These are phyloP conservation scores for Cirrhinus mrigala DNA, from an alignment of 2,797 vertebrate genomes.

Conservation along the genomic window DNA sequence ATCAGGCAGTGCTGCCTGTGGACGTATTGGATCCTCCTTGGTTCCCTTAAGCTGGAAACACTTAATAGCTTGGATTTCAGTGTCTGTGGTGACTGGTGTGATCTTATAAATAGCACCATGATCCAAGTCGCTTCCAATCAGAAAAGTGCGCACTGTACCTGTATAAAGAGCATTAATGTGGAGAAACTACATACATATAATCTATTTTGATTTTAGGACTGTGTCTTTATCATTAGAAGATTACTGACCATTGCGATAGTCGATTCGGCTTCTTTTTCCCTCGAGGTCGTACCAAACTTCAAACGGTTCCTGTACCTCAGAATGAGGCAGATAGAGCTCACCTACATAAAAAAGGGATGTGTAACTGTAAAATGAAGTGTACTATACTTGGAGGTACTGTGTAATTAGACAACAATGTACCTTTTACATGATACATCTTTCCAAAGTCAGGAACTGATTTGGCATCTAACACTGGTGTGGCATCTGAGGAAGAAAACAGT, in stretches of 20 bases:
- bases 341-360: slow-evolving; percentile 65
- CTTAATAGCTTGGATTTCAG: slow-evolving; percentile 77
- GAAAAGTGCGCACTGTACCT: slow-evolving; percentile 84
- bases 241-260: slow-evolving; percentile 79
- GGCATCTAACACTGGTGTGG: slow-evolving; percentile 58
- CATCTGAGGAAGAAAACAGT: slow-evolving; percentile 55
- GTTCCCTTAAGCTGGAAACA: slow-evolving; percentile 86
- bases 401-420: slow-evolving; percentile 5
- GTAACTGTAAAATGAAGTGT: not conserved
- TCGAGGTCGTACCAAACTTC: slow-evolving; percentile 84
- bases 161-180: not conserved
- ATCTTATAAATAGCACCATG: slow-evolving; percentile 80
- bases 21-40: slow-evolving; percentile 70
- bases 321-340: slow-evolving; percentile 81
- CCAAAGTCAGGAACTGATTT: slow-evolving; percentile 71
- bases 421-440: slow-evolving; percentile 73
- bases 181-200: not conserved
- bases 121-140: slow-evolving; percentile 72
- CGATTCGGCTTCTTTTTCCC: slow-evolving; percentile 78
- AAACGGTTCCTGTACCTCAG: slow-evolving; percentile 85
- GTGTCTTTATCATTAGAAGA: not conserved
- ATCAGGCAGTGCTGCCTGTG: slow-evolving; percentile 75
- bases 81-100: slow-evolving; percentile 81
- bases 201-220: not conserved
- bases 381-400: not conserved